Base-by-base conservation (phyloP, 2,888 invertebrate species). In the Stenotaenia linearis region DNA sequence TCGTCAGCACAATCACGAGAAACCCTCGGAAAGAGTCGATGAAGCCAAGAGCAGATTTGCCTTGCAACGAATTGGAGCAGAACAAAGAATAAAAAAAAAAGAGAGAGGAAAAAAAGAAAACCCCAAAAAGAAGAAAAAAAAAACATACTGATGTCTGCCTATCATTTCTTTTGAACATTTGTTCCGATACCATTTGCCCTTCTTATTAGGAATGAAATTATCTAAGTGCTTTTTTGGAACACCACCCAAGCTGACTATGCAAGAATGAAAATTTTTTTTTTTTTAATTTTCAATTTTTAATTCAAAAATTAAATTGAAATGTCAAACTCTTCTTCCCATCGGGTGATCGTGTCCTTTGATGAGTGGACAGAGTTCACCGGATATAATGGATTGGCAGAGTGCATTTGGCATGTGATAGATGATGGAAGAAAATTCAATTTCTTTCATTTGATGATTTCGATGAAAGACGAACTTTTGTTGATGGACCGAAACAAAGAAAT, bases 11-110 rank as follows among this genome's bases (percentile, higher is more conserved):
- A 69, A 69, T 69, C 69, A 69, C 25, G 69, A 69, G 28, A 28
- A 69, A 69, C 69, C 69, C 69, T 69, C 69, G 69, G 69, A 69
- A 50, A 69, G 69, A 69, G 69, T 69, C 69, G 69, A 69, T 69
- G 69, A 69, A 69, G 28, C 69, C 69, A n/a, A 69, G 69, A 28
- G 69, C 69, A 69, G 69, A 69, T 69, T 69, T 69, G 69, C 69
- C 69, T 69, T 69, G 69, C 69, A 69, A 69, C 69, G 69, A 69
- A 69, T 69, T 69, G 69, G 69, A 69, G 69, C 69, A 69, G 69
- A 69, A 69, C 69, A 69, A 69, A 69, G 25, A 69, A 69, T 12
- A 28, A 25, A 28, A 69, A 10, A 69, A 23, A 4, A 28, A n/a
- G n/a, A n/a, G n/a, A n/a, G n/a, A n/a, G n/a, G n/a, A n/a, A n/a